Conservation (phyloP, 2,113 vertebrate genomes). For the Mormyrus lacerda region DNA sequence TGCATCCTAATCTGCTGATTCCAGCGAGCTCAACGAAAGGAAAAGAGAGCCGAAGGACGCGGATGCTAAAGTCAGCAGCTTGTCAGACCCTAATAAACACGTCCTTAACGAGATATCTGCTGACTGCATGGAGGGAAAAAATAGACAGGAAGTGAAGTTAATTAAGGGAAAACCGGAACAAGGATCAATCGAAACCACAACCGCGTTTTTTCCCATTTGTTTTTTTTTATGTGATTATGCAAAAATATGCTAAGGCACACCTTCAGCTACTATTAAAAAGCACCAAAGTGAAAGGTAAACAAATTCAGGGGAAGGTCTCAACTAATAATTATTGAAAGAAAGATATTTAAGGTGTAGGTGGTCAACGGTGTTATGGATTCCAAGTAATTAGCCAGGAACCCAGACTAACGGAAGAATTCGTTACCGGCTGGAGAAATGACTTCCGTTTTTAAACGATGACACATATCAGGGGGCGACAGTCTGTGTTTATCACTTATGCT, state of each 20-base stretch:
- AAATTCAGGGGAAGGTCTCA: background rate
- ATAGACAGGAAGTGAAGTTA: constrained; percentile 11
- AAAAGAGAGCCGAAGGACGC: background rate
- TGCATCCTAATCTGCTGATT: constrained; percentile 37
- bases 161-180: constrained; percentile 3
- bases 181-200: constrained; percentile 5
- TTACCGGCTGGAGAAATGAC: background rate
- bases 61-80: constrained; percentile 32
- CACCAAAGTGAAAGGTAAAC: background rate
- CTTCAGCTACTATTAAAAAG: background rate
- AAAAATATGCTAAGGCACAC: background rate
- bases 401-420: background rate
- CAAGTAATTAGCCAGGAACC: constrained; percentile 12
- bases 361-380: background rate
- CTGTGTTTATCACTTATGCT: background rate
- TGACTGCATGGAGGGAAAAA: background rate
- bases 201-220: background rate
- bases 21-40: background rate
- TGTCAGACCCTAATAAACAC: constrained; percentile 22
- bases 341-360: background rate
- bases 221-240: background rate
- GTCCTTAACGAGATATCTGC: constrained; percentile 25
- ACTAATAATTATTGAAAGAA: background rate
- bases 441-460: background rate
- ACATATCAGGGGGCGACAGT: background rate